Evolutionary conservation across 2,113 vertebrate species (phyloP), one percentile per base, ranked within the genome.

Genomic region (Oxyura jamaicensis): DNA sequence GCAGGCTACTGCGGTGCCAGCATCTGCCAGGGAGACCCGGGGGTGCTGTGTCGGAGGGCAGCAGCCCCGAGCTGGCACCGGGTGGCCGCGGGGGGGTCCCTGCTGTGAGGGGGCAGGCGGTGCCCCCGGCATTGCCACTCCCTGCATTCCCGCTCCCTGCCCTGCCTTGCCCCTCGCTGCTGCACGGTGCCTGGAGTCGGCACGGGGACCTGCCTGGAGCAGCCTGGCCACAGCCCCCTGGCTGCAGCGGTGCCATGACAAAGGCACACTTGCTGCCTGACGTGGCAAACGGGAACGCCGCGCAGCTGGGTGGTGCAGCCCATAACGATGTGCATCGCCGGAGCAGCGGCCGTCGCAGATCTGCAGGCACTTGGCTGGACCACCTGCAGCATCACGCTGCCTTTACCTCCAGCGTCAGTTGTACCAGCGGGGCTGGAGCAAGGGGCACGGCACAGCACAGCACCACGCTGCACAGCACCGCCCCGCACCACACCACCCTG

Each of bases 21-120:
- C 98, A 98, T 98, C 98, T 98, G 99, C 98, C 92, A 5, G 98
- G 98, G 98, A 98, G 97, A 98, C 98, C 97, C 98, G 86, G 91
- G 86, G 90, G 74, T 91, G 98, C 98, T 88, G 75, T 90, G 95
- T 95, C 8, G 79, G 96, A 97, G 97, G 92, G 89, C 68, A 23
- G 92, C 95, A 96, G 92, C 66, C 20, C 91, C 46, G 68, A 90
- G 93, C 95, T 94, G 97, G 92, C 97, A 95, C 82, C 36, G 50
- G 87, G 97, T 55, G 23, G 86, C 50, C 53, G 77, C 50, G 7
- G 42, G 71, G 23, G 66, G 78, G 50, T 56, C n/a, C 5, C 2
- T 62, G 28, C 15, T 33, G 33, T 19, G 35, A 65, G 71, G 67
- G 55, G 13, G 71, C 91, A 46, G 89, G 78, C 58, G 76, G 79